These are phyloP conservation scores for Callochromis pleurospilus DNA, from an alignment of 2,113 vertebrate genomes.

Conservation along the genomic window DNA sequence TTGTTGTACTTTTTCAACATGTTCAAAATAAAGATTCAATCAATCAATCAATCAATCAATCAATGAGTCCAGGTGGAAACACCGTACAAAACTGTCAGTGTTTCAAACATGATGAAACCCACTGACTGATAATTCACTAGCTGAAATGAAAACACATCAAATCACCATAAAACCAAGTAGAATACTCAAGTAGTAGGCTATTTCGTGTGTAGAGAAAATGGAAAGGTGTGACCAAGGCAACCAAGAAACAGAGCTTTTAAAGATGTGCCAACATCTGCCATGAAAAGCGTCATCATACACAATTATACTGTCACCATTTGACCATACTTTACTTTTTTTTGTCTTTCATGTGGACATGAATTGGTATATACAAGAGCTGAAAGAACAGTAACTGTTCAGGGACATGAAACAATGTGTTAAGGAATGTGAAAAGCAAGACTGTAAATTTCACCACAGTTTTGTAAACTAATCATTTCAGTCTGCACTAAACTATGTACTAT, in stretches of 20 bases:
- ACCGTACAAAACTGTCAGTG: background rate
- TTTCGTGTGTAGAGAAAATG: background rate
- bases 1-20: too few species aligned
- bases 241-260: background rate
- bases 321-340: background rate
- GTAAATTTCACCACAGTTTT: background rate
- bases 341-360: background rate
- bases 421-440: fast-evolving
- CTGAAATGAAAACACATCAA: background rate
- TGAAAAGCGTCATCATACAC: background rate
- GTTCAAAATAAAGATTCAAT: too few species aligned
- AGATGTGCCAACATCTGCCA: background rate
- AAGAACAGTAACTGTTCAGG: fast-evolving
- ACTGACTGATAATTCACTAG: background rate
- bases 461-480: background rate
- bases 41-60: too few species aligned
- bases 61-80: background rate
- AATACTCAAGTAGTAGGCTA: background rate
- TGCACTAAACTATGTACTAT: fast-evolving
- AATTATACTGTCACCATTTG: fast-evolving
- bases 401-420: background rate
- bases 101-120: background rate
- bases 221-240: background rate
- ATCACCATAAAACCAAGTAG: background rate
- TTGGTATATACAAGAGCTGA: background rate